These are phyloP conservation scores for Drosophila elegans DNA, from an alignment of 1,140 invertebrate species.

Conservation along the genomic window DNA sequence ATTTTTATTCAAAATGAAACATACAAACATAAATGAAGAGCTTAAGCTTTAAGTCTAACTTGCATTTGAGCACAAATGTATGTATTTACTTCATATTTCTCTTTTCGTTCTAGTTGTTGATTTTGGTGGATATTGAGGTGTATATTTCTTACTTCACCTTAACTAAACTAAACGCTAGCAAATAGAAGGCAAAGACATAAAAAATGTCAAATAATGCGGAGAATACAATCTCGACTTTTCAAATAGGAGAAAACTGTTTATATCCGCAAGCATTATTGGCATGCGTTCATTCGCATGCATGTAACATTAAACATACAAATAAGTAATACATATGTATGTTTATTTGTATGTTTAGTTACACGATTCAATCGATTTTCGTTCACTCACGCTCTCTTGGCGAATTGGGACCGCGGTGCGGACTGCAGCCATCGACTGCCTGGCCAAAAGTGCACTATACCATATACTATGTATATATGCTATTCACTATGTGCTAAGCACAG, in stretches of 20 bases:
- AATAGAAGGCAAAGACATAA: background rate
- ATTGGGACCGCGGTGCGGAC: constrained; percentile 4
- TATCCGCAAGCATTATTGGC: constrained; percentile 1
- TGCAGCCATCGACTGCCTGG: constrained; percentile 7
- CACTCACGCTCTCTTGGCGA: constrained; percentile 20
- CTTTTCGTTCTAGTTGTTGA: background rate
- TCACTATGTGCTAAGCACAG: background rate
- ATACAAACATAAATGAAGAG: background rate
- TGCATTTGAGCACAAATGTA: background rate
- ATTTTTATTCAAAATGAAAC: background rate
- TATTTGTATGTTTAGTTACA: constrained; percentile 37
- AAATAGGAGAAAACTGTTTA: constrained; percentile 1
- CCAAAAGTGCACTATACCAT: constrained; percentile 16
- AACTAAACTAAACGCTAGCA: background rate
- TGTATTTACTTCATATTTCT: background rate
- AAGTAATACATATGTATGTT: constrained; percentile 18
- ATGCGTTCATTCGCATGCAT: constrained; percentile 26
- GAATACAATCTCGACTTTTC: constrained; percentile 2
- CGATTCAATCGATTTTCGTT: constrained; percentile 46
- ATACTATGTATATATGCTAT: too few species aligned
- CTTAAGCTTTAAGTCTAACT: background rate
- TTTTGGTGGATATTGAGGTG: background rate
- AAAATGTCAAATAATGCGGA: background rate
- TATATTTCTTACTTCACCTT: background rate
- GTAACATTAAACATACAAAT: constrained; percentile 13